Evolutionary conservation across 2,113 vertebrate species (phyloP), one percentile per base, ranked within the genome.

Genomic region (Lethenteron reissneri): DNA sequence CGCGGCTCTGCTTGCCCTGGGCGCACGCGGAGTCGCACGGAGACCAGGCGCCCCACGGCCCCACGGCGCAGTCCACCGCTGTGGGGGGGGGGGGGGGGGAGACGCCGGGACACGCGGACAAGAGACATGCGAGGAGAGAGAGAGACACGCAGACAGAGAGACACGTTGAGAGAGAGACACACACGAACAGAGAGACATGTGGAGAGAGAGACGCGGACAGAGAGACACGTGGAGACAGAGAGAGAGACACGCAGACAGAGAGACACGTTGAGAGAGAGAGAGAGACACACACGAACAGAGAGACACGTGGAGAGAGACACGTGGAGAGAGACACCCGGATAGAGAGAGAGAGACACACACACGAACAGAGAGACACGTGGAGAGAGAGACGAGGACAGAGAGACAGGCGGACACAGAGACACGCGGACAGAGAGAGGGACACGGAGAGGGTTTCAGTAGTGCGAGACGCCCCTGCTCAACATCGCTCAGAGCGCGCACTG

Each of bases 21-120:
- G 86, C 85, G 15, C 88, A 89, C 1, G 70, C 76, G n/a, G 84
- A 83, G 3, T 83, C 84, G 79, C 87, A 89, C 1, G 80, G 64
- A 0, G 85, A 86, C 87, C 87, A 89, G 0, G 79, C 74, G n/a
- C 86, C 86, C 87, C 87, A 88, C 1, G 81, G 78, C 2, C 86
- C 81, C 71, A 87, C 84, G 8, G 74, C 76, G 21, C 88, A 89
- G 80, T 88, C 82, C 56, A 84, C 79, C 21, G 21, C 21, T 21
- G 21, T 21, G 21, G 21, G 25, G 2, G 86, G 86, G 2, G 76
- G 79, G 15, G 86, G 86, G 6, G 41, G 41, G 41, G 5, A 41
- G 41, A 41, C 41, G 41, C 41, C 41, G 41, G 41, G 41, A 41
- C 41, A 41, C 41, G 41, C 41, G 41, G 41, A 41, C 41, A 41